A percentile compares a stretch with the other conserved stretches of the same genome.
These are phyloP conservation scores for Halocynthia roretzi DNA, from an alignment of 23 tunicate species.

Conservation along the genomic window DNA sequence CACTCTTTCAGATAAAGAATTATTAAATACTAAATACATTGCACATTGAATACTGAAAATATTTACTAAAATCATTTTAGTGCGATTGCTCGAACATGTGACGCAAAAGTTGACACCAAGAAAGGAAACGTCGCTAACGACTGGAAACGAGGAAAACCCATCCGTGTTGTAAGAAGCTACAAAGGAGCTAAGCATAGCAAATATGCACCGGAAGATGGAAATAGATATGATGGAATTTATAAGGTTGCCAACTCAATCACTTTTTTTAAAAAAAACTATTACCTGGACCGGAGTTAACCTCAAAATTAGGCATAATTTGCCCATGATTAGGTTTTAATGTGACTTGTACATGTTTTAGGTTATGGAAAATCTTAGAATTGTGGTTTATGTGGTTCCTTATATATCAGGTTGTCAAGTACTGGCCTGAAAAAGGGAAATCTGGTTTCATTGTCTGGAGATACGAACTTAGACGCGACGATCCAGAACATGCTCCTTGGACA, in stretches of 20 bases:
- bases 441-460: conserved; percentile 89
- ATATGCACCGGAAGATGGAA: conserved; percentile 86
- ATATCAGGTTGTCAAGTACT: conserved; percentile 53
- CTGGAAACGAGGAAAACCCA: conserved; percentile 80
- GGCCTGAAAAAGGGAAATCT: conserved; percentile 90
- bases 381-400: not conserved
- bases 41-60: too few species aligned
- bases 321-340: too few species aligned
- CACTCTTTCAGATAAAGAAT: too few species aligned
- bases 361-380: too few species aligned
- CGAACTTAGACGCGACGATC: conserved; percentile 72
- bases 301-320: too few species aligned
- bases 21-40: too few species aligned
- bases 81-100: conserved; percentile 78
- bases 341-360: too few species aligned
- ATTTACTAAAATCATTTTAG: not conserved
- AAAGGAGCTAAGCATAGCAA: conserved; percentile 80
- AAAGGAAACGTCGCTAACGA: conserved; percentile 63
- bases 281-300: too few species aligned
- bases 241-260: conserved; percentile 22
- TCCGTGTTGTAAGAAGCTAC: conserved; percentile 78
- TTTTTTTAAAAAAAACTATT: too few species aligned
- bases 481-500: conserved; percentile 95
- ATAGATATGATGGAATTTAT: conserved; percentile 91
- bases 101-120: conserved; percentile 62